Percentiles rank a stretch among this genome's conserved stretches.
These are phyloP conservation scores for Onychomys leucogaster DNA, from an alignment of 2,797 vertebrate species.

Conservation along the genomic window DNA sequence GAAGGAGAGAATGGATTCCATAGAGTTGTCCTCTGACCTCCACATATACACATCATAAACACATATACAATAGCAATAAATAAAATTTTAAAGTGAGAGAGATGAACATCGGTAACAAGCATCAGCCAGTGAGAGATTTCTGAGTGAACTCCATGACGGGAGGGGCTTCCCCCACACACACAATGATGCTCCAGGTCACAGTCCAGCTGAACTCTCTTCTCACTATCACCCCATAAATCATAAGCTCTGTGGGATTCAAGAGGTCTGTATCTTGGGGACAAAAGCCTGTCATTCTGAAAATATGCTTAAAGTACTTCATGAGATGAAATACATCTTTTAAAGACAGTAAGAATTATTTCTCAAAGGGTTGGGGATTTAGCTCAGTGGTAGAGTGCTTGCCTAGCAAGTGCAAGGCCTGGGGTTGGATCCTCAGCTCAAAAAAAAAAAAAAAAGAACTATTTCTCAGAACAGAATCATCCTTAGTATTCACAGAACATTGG, in stretches of 20 bases:
- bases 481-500: neutral
- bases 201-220: neutral
- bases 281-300: neutral
- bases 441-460: too few species aligned
- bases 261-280: neutral
- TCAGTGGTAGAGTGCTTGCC: too few species aligned
- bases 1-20: neutral
- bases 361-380: too few species aligned
- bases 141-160: neutral
- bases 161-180: neutral
- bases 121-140: neutral
- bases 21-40: neutral
- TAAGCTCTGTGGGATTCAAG: neutral
- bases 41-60: neutral
- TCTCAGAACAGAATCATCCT: neutral
- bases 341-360: neutral
- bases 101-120: neutral
- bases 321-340: neutral
- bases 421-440: too few species aligned
- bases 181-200: neutral
- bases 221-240: neutral
- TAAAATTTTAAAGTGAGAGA: neutral
- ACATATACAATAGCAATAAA: neutral
- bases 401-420: too few species aligned
- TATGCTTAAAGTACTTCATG: neutral